These are phyloP conservation scores for Bothrops jararaca DNA, from an alignment of 2,113 vertebrate genomes.

Conservation along the genomic window DNA sequence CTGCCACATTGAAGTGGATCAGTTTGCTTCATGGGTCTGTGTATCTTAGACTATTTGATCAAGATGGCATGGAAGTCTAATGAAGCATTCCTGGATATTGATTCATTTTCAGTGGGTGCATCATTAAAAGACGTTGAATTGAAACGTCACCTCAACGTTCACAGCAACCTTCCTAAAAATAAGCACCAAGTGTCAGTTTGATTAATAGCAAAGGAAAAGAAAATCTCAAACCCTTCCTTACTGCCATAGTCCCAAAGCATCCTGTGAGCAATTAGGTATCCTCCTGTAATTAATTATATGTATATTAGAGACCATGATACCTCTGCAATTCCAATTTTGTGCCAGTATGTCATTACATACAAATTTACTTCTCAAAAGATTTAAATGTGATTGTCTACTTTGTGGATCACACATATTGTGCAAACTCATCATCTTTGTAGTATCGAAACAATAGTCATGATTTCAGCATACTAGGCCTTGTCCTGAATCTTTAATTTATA, in stretches of 20 bases:
- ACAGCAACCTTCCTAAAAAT: background rate
- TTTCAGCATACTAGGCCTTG: background rate
- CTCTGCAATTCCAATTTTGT: background rate
- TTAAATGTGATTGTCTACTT: background rate
- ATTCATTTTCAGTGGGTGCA: background rate
- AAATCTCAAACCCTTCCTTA: background rate
- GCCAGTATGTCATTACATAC: background rate
- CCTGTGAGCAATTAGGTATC: background rate
- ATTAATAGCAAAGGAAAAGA: background rate
- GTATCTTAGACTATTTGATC: background rate
- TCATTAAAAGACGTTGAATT: background rate
- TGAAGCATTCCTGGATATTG: background rate
- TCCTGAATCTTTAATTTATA: background rate
- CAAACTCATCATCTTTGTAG: background rate
- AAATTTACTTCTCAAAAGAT: background rate
- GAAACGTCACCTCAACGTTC: background rate
- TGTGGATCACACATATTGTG: background rate
- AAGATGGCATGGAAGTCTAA: background rate
- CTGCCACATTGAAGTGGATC: background rate
- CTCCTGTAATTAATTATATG: background rate
- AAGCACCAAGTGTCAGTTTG: background rate
- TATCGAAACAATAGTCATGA: background rate
- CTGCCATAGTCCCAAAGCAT: background rate
- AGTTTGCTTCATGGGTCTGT: background rate
- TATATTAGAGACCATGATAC: background rate